Evolutionary conservation across 2,797 vertebrate species (phyloP).

Genomic region (Moxostoma hubbsi): DNA sequence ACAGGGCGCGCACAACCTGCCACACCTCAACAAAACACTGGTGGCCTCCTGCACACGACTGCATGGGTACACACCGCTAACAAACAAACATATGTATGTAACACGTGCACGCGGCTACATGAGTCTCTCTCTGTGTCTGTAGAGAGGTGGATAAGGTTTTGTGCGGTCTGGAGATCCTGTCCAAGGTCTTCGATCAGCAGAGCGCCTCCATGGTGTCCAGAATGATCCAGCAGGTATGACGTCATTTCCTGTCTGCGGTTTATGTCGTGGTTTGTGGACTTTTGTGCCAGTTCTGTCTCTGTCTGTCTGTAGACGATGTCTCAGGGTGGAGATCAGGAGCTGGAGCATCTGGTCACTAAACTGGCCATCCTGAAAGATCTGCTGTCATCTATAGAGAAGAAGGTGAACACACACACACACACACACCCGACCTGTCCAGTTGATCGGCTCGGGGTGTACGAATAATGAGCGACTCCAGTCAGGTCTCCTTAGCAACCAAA

Average conservation of each 20-base stretch:
- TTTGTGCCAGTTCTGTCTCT: neutral
- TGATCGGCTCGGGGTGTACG: too few relatives aligned
- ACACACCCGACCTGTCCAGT: neutral
- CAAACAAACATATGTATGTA: conserved; percentile 21
- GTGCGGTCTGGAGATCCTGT: conserved; percentile 92
- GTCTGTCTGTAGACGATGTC: conserved; percentile 73
- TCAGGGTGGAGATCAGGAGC: conserved; percentile 91
- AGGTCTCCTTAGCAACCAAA: too few relatives aligned
- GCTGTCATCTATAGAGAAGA: conserved; percentile 92
- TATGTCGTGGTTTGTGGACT: conserved; percentile 23
- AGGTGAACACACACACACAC: conserved; percentile 74
- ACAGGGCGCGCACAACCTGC: conserved; percentile 86
- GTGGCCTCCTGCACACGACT: conserved; percentile 90
- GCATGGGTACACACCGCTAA: conserved; percentile 80
- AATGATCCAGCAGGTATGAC: conserved; percentile 91
- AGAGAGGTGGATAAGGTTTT: conserved; percentile 96
- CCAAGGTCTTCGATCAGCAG: conserved; percentile 97
- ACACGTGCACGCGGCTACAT: neutral
- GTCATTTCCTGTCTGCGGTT: neutral
- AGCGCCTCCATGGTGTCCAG: conserved; percentile 91
- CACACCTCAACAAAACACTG: conserved; percentile 92
- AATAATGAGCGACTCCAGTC: too few relatives aligned
- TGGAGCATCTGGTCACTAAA: conserved; percentile 93
- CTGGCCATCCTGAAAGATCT: conserved; percentile 94
- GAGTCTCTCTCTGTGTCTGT: conserved; percentile 11